A percentile compares a stretch with the other conserved stretches of the same genome.
phyloP scores from a whole-genome alignment of 2,797 vertebrate species.

The Hozukius guyotensis region DNA sequence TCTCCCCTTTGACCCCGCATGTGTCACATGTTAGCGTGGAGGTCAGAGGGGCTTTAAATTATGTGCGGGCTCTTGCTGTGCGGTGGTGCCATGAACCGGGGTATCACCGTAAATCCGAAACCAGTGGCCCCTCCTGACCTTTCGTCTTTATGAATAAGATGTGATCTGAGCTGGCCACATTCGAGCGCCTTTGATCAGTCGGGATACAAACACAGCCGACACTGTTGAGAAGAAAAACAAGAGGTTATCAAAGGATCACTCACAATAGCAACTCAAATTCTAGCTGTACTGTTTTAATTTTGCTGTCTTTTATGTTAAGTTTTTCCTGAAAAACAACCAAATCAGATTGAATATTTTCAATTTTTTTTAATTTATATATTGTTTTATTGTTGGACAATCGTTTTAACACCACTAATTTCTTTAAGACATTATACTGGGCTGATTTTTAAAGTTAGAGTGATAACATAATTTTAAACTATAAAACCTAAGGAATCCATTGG shows the following conservation, averaged over 20 bases:
- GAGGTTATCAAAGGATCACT: background rate
- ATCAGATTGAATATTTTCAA: background rate
- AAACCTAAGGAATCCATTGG: no score
- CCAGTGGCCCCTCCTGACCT: slow-evolving; percentile 56
- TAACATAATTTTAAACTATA: no score
- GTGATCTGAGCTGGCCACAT: slow-evolving; percentile 55
- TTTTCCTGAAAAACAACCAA: background rate
- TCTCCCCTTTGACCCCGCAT: slow-evolving; percentile 14
- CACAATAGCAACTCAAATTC: background rate
- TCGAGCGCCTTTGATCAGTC: slow-evolving; percentile 55
- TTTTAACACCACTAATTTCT: no score
- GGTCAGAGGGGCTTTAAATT: slow-evolving; percentile 34
- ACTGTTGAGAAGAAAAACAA: slow-evolving; percentile 2
- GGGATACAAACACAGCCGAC: slow-evolving; percentile 40
- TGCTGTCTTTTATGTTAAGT: background rate
- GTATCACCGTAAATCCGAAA: slow-evolving; percentile 66
- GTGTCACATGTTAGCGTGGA: slow-evolving; percentile 57
- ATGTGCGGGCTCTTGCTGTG: slow-evolving; percentile 43
- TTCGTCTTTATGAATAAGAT: slow-evolving; percentile 66
- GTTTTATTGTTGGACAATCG: no score
- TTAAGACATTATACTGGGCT: no score
- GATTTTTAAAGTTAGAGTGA: no score
- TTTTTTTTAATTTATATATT: no score
- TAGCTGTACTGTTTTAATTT: background rate
- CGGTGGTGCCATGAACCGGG: slow-evolving; percentile 48